A percentile compares a stretch with the other conserved stretches of the same genome.
These are phyloP conservation scores for Gallirallus australis DNA, from an alignment of 2,797 vertebrate genomes.

Conservation along the genomic window DNA sequence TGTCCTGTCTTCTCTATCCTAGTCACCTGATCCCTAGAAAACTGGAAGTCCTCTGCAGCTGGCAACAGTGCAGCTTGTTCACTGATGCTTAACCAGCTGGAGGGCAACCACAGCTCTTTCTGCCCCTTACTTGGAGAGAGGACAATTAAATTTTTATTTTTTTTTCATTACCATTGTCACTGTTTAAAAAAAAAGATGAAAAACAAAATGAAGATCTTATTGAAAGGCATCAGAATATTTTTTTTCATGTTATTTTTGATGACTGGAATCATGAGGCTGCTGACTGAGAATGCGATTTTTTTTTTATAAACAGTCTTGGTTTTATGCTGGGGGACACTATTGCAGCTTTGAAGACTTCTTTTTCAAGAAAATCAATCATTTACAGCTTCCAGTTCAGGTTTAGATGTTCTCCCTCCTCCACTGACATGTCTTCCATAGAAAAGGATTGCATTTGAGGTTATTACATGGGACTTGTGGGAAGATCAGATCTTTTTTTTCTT, in stretches of 20 bases:
- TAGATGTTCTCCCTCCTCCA: background rate
- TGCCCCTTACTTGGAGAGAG: background rate
- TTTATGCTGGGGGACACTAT: background rate
- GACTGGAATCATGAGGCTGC: background rate
- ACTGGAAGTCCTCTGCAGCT: background rate
- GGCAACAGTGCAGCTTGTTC: background rate
- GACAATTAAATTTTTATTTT: background rate
- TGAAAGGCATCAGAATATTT: background rate
- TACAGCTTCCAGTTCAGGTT: background rate
- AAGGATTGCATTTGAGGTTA: background rate
- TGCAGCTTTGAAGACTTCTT: background rate
- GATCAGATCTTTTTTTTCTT: background rate
- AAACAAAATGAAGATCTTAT: background rate
- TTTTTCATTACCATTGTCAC: background rate
- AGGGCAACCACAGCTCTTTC: background rate
- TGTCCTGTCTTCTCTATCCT: background rate
- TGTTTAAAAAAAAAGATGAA: background rate
- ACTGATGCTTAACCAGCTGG: background rate
- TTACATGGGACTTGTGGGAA: background rate
- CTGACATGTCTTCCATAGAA: background rate
- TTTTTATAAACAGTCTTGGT: background rate
- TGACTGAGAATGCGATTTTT: background rate
- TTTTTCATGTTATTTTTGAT: background rate
- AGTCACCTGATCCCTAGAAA: background rate
- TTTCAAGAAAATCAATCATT: background rate